Evolutionary conservation across 2,797 vertebrate genomes (phyloP).

Genomic region (Argentina silus): DNA sequence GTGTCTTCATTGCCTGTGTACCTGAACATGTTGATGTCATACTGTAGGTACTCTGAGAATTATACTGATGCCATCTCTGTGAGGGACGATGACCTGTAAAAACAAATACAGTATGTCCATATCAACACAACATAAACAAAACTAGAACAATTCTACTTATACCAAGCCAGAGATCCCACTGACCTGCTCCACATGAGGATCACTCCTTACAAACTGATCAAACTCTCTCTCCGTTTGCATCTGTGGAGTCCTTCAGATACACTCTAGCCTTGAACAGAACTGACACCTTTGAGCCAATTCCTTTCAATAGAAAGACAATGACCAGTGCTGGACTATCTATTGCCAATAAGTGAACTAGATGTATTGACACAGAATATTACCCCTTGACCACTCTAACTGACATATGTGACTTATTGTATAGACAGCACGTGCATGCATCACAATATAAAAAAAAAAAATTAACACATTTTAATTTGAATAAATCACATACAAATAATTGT

Average conservation of each 20-base stretch:
- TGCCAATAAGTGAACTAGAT: background rate
- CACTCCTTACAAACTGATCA: constrained; percentile 76
- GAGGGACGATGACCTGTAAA: constrained; percentile 78
- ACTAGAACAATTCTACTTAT: background rate
- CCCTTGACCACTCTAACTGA: too few species aligned
- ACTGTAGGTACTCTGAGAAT: constrained; percentile 65
- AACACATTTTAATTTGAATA: too few species aligned
- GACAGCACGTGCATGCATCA: too few species aligned
- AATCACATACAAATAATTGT: too few species aligned
- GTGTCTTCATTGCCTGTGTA: constrained; percentile 56
- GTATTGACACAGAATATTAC: background rate
- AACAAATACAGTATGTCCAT: background rate
- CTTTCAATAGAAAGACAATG: constrained; percentile 54
- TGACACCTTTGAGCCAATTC: too few species aligned
- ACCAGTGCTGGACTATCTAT: background rate
- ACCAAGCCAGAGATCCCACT: background rate
- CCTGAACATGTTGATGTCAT: constrained; percentile 32
- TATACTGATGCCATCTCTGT: constrained; percentile 80
- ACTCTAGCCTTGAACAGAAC: constrained; percentile 82
- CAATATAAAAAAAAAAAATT: too few species aligned
- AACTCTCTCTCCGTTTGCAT: constrained; percentile 78
- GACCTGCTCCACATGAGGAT: constrained; percentile 80
- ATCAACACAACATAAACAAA: background rate
- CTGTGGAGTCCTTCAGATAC: constrained; percentile 78
- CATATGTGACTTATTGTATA: too few species aligned